Evolutionary conservation across 1,140 invertebrate species (phyloP).

Genomic region (Tribolium castaneum): DNA sequence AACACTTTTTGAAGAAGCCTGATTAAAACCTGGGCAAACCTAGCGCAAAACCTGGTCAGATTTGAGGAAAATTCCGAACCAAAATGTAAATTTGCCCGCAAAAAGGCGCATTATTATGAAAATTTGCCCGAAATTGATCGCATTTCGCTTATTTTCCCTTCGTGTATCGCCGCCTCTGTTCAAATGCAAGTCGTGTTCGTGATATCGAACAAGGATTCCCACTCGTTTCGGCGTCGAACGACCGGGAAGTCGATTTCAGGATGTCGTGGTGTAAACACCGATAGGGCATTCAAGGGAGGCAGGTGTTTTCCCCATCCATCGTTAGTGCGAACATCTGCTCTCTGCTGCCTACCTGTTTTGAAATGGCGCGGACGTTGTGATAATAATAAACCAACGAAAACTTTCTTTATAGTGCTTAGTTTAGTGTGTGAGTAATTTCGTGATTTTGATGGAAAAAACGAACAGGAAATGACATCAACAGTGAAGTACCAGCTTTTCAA

Average conservation of each 20-base stretch:
- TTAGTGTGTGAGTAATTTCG: constrained; percentile 1
- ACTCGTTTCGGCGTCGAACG: not conserved
- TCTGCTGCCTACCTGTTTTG: not conserved
- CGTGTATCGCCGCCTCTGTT: not conserved
- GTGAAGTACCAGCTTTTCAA: not conserved
- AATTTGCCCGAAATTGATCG: no score
- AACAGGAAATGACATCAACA: not conserved
- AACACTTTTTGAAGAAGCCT: no score
- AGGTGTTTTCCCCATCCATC: not conserved
- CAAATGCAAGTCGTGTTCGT: not conserved
- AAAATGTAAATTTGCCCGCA: no score
- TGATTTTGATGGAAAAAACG: not conserved
- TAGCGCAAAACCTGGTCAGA: no score
- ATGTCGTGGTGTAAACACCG: constrained; percentile 5
- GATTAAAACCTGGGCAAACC: no score
- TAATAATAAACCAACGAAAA: no score
- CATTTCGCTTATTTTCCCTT: no score
- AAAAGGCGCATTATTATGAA: no score
- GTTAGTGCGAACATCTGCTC: not conserved
- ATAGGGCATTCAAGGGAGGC: constrained; percentile 3
- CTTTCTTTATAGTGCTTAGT: no score
- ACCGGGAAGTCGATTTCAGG: constrained; percentile 21
- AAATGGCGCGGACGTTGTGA: not conserved
- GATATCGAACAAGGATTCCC: constrained; percentile 15
- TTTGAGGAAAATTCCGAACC: no score